These are phyloP conservation scores for Saccostrea echinata DNA, from an alignment of 1,140 invertebrate species.

Conservation along the genomic window DNA sequence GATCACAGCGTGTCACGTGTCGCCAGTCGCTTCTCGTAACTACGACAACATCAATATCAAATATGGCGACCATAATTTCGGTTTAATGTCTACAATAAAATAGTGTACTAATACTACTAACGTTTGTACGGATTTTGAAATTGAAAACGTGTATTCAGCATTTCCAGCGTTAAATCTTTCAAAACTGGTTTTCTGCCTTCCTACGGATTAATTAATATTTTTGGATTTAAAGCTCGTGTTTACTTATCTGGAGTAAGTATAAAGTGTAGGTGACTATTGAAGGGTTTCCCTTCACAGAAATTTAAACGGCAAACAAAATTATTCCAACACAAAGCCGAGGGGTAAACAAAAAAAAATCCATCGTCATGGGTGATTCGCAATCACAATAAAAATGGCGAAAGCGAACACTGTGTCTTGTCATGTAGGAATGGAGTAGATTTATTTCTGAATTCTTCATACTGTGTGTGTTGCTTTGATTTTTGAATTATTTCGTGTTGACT, in stretches of 20 bases:
- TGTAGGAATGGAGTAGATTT: neutral
- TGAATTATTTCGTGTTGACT: neutral
- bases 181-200: constrained; percentile 8
- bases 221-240: neutral
- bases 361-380: constrained; percentile 42
- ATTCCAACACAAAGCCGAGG: constrained; percentile 7
- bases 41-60: constrained; percentile 18
- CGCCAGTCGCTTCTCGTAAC: neutral
- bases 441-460: neutral
- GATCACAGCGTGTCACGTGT: constrained; percentile 14
- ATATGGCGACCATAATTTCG: constrained; percentile 2
- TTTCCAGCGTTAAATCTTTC: neutral
- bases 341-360: neutral
- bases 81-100: neutral
- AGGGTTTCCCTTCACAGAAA: neutral
- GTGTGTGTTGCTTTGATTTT: constrained; percentile 2
- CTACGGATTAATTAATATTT: constrained; percentile 7
- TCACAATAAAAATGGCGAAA: constrained; percentile 35
- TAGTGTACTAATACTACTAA: no score
- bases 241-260: neutral
- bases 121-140: neutral
- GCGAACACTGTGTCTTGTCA: neutral
- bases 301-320: constrained; percentile 37
- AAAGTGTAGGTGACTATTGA: constrained; percentile 1
- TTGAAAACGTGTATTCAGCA: constrained; percentile 6